These are phyloP conservation scores for Orchesellides sinensis DNA, from an alignment of 2,888 invertebrate genomes.

Conservation along the genomic window DNA sequence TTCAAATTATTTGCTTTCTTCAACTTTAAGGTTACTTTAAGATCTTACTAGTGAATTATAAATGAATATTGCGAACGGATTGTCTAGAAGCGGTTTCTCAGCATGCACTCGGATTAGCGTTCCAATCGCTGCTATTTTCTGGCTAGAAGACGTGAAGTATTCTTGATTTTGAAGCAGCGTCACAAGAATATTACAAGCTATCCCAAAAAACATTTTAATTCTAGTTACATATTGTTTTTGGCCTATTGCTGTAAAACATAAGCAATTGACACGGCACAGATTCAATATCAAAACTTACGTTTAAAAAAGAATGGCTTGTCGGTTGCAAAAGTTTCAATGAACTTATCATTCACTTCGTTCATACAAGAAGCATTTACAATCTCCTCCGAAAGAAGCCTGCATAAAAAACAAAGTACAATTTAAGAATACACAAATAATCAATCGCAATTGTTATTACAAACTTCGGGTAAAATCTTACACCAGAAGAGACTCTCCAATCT, in stretches of 20 bases:
- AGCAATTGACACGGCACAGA: neutral
- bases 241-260: neutral
- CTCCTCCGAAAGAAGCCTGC: constrained; percentile 47
- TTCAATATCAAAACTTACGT: constrained; percentile 13
- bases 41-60: constrained; percentile 82
- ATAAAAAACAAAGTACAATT: neutral
- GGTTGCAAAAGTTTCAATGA: constrained; percentile 37
- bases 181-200: constrained; percentile 81
- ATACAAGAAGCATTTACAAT: constrained; percentile 1
- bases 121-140: constrained; percentile 84
- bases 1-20: neutral
- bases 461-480: too few species aligned
- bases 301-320: constrained; percentile 54
- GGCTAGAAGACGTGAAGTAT: constrained; percentile 83
- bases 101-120: constrained; percentile 85
- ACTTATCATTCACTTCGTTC: constrained; percentile 36
- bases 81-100: constrained; percentile 80
- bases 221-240: neutral
- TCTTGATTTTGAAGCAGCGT: constrained; percentile 84
- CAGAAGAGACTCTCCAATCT: too few species aligned
- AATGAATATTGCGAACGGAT: constrained; percentile 86
- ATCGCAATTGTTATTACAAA: too few species aligned
- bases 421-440: too few species aligned
- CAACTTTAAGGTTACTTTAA: neutral
- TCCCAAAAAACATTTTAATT: constrained; percentile 72